These are phyloP conservation scores for Chrysochloris asiatica DNA, from an alignment of 2,113 vertebrate species.

Conservation along the genomic window DNA sequence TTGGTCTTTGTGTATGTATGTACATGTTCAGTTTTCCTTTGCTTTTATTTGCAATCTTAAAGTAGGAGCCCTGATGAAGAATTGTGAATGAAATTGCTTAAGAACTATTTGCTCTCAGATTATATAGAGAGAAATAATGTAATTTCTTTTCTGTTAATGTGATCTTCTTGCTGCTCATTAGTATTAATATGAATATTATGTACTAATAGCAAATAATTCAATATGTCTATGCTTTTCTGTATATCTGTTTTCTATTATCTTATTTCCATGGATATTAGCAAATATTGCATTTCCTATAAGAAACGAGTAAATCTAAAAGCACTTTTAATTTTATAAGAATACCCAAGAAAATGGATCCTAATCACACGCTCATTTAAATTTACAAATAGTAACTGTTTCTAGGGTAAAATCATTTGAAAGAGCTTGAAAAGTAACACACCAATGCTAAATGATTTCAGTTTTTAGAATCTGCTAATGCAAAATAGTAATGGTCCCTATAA, in stretches of 20 bases:
- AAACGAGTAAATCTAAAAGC: constrained; percentile 31
- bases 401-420: constrained; percentile 24
- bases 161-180: constrained; percentile 34
- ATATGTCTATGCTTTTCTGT: constrained; percentile 4
- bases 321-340: constrained; percentile 7
- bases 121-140: constrained; percentile 37
- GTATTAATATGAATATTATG: constrained; percentile 52
- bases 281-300: constrained; percentile 40
- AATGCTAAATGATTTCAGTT: constrained; percentile 1
- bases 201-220: constrained; percentile 55
- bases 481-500: not conserved
- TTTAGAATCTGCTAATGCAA: not conserved
- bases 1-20: not conserved
- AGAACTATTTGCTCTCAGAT: constrained; percentile 41
- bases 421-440: not conserved
- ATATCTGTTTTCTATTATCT: constrained; percentile 51
- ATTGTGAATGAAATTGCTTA: constrained; percentile 42
- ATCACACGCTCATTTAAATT: not conserved
- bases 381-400: not conserved
- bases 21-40: not conserved
- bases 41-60: constrained; percentile 19
- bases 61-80: constrained; percentile 2
- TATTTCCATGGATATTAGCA: constrained; percentile 48
- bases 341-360: constrained; percentile 30
- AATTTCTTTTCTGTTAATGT: constrained; percentile 55